Base-by-base conservation (phyloP, 64 coral and sea anemone genomes). In the Pachyseris speciosa region DNA sequence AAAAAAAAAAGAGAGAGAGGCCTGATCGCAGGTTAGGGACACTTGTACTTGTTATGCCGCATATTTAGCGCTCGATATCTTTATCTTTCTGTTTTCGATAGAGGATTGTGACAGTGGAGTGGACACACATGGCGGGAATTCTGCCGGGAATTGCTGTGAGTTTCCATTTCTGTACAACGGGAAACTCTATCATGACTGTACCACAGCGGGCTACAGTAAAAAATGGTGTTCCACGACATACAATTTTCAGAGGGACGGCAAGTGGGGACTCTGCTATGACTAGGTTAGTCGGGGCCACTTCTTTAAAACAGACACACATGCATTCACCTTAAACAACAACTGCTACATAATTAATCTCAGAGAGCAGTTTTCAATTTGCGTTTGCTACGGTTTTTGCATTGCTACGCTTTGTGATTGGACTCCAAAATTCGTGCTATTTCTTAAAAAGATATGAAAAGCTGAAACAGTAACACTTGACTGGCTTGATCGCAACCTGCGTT, bases 71-170 rank as follows among this genome's bases (percentile, higher is more conserved):
- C 7, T 25, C 26, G 13, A 33, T 5, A 19, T 61, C 1, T 37
- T 17, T 80, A n/a, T 78, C 28, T 58, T 73, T 9, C 28, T 63
- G 36, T 64, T 29, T 36, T 25, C 44, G 16, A 5, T 39, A 98
- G 96, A 98, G 80, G 83, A 78, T n/a, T 98, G 96, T 51, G 78
- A 92, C 26, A 95, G 89, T 32, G 96, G 96, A 25, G 58, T 89
- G 5, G 69, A 85, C 49, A 91, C 96, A n/a, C 84, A 85, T 58
- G 89, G 78, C 25, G 96, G 96, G 7, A 98, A 95, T 71, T 55
- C 89, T 9, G 85, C 78, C 13, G 89, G 92, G 13, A 90, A 90
- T 16, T 98, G 96, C 20, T 98, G 96, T 55, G 89, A 89, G 16
- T 98, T 98, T 66, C 96, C 96, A 7, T 98, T 98, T 43, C 51